phyloP scores from a whole-genome alignment of 1,140 invertebrate genomes.

The Metaphire vulgaris region DNA sequence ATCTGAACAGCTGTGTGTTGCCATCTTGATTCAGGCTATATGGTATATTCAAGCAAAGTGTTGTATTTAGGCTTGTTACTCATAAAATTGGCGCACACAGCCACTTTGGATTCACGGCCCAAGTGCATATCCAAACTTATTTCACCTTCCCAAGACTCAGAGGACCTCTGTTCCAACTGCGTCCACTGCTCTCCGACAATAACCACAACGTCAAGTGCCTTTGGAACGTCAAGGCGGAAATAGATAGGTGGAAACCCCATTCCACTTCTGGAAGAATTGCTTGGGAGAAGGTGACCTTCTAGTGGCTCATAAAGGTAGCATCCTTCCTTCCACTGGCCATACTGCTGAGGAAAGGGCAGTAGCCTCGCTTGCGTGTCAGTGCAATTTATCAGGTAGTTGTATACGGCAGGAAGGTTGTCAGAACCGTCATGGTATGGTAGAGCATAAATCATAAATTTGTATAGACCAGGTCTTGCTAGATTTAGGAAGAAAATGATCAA shows the following conservation, averaged over 20 bases:
- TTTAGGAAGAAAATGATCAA: conserved; percentile 39
- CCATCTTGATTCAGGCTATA: too few relatives aligned
- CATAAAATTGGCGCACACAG: conserved; percentile 48
- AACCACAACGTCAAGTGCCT: conserved; percentile 44
- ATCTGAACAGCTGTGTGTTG: too few relatives aligned
- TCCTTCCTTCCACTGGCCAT: conserved; percentile 53
- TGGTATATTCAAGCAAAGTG: conserved; percentile 46
- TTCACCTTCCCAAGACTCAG: conserved; percentile 40
- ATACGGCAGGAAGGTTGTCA: conserved; percentile 49
- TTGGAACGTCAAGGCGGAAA: conserved; percentile 45
- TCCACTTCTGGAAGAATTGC: conserved; percentile 35
- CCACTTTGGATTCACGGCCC: conserved; percentile 37
- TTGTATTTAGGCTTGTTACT: conserved; percentile 45
- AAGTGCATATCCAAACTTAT: conserved; percentile 36
- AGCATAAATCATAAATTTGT: conserved; percentile 51
- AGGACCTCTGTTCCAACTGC: conserved; percentile 38
- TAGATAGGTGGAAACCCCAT: conserved; percentile 32
- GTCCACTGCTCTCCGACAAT: conserved; percentile 48
- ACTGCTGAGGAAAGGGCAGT: conserved; percentile 49
- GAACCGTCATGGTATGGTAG: conserved; percentile 42
- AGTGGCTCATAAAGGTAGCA: conserved; percentile 48
- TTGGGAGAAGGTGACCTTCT: conserved; percentile 34
- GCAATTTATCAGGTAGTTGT: conserved; percentile 51
- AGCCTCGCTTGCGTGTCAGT: conserved; percentile 32
- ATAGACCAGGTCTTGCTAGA: conserved; percentile 44